Evolutionary conservation across 2,797 vertebrate genomes (phyloP), one percentile per base, ranked within the genome.

Genomic region (Xenentodon cancila): DNA sequence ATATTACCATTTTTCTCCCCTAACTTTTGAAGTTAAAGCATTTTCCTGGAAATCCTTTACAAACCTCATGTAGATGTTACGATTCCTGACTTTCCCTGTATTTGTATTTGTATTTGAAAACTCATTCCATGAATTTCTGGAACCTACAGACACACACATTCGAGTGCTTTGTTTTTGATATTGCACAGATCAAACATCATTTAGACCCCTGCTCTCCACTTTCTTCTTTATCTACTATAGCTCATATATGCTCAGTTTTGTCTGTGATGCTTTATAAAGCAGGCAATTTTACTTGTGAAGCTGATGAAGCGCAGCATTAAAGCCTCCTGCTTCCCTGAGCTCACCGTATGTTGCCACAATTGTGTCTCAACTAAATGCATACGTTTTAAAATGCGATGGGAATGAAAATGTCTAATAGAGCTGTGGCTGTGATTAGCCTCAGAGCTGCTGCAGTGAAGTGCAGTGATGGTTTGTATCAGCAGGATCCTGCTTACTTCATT

Each of bases 401-500:
- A 69, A 9, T 69, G 76, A 77, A 59, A 21, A 62, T 53, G 20
- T 73, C 64, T 75, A 71, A 69, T 69, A 53, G 75, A 86, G 75
- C 32, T 22, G 68, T 15, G 66, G 44, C 59, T 75, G 68, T 61
- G 77, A 83, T 83, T 72, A 75, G 75, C 77, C 74, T 70, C 40
- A 0, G 34, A 59, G 71, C 73, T 25, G 62, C 72, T 30, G 73
- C 71, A 8, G 59, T 45, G 77, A 78, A 42, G 67, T 21, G 65
- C 19, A 22, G 42, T 12, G 75, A 65, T 18, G 34, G 57, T 47
- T 42, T 58, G 47, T 56, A 69, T 71, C 77, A 71, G 80, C 32
- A 5, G 65, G 57, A 65, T 71, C 81, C 64, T 27, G 5, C 25
- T 77, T 66, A n/a, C n/a, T n/a, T n/a, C n/a, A n/a, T n/a, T n/a